Conservation (phyloP, 2,113 vertebrate genomes). For the Calypte anna region DNA sequence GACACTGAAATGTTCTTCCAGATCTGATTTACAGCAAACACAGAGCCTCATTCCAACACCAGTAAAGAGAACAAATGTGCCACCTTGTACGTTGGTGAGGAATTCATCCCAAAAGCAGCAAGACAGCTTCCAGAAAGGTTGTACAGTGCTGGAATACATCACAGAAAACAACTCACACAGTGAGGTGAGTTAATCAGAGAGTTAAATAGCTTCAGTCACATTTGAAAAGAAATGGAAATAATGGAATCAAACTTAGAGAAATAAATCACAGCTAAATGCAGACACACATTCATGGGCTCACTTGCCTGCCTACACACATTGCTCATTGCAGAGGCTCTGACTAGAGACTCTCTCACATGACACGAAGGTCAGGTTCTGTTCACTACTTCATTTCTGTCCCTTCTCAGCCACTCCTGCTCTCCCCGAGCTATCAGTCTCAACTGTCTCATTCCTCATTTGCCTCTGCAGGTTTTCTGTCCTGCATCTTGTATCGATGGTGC, state of each 20-base stretch:
- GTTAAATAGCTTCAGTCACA: constrained; percentile 44
- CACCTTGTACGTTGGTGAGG: not conserved
- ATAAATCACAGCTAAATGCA: constrained; percentile 30
- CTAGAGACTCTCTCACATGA: not conserved
- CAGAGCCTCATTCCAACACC: not conserved
- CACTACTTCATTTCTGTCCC: not conserved
- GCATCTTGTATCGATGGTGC: not conserved
- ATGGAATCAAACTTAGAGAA: constrained; percentile 20
- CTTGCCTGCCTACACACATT: not conserved
- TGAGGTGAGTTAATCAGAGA: constrained; percentile 24
- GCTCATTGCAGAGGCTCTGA: not conserved
- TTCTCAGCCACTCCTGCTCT: not conserved
- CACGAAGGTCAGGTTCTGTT: constrained; percentile 3
- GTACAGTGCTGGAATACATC: constrained; percentile 27
- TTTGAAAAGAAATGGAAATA: constrained; percentile 55
- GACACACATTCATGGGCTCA: not conserved
- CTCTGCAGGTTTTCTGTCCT: not conserved
- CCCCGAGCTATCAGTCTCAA: not conserved
- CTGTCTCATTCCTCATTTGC: not conserved
- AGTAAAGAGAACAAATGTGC: constrained; percentile 27
- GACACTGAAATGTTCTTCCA: constrained; percentile 29
- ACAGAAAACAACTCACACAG: constrained; percentile 34
- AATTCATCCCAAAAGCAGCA: constrained; percentile 19
- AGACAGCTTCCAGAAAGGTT: not conserved
- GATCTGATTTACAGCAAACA: constrained; percentile 24